Base-by-base conservation (phyloP, 2,888 invertebrate species). In the Polietes domitor region DNA sequence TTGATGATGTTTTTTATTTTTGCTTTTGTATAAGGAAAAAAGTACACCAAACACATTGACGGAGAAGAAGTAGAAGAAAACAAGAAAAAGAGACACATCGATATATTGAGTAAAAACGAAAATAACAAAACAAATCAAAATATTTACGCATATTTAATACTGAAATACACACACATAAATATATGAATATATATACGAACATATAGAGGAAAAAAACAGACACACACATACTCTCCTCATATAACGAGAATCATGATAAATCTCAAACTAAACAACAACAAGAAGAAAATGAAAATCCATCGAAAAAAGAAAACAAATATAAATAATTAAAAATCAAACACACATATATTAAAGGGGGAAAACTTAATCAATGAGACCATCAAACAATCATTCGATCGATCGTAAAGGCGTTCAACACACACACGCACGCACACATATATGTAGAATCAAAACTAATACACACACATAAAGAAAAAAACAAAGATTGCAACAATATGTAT, bases 351-450 rank as follows among this genome's bases (percentile, higher is more conserved):
- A 21, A 26, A n/a, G 61, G 37, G 32, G 24, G 26, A 61, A 68
- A 32, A 76, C 58, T 41, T n/a, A 75, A 72, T 19, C 68, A 75
- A 80, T 71, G 63, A 61, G 17, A 50, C 4, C 50, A 65, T 65
- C 24, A 21, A 72, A 9, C 32, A 28, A 28, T 61, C 73, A 47
- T 74, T 26, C 28, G 26, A 70, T 63, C 19, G 88, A 88, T 86
- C 88, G 88, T 89, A 89, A 89, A 90, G 89, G 88, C 90, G 88
- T 89, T 90, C 88, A 88, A 89, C 71, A 77, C 72, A 77, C 89
- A 89, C 82, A 77, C 68, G 73, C 17, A 65, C 17, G 9, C 10
- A 65, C 37, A 68, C n/a, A n/a, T n/a, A n/a, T n/a, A n/a, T n/a
- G n/a, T 24, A 43, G 53, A 53, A 72, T n/a, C 10, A 68, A 68